Evolutionary conservation across 2,888 invertebrate species (phyloP), one percentile per base, ranked within the genome.

Genomic region (Drosophila mettleri): DNA sequence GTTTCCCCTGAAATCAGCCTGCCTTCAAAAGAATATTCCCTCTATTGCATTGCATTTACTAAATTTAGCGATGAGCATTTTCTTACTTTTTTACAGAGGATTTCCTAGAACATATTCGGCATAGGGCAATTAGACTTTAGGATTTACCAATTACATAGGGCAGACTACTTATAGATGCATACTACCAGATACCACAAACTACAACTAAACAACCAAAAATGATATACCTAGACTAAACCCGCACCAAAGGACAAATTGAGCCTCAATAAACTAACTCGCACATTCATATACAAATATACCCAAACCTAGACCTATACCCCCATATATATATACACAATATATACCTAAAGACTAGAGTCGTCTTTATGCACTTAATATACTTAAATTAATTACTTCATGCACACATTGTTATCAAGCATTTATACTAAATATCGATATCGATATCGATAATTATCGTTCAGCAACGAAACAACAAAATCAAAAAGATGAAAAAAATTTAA

Each of bases 231-330:
- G 38, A 46, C 59, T 33, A 7, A 51, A 52, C 43, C 78, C 60
- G 87, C 87, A 86, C 87, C 87, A 74, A 86, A 67, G 87, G 72
- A 78, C 80, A 80, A 62, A 66, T 54, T 33, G 72, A 66, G 72
- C 76, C 83, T 82, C 14, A 33, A 61, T 69, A 72, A 71, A 66
- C 80, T 78, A 74, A 38, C 54, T 67, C 54, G 69, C 41, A 41
- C 27, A 46, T 38, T 36, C 29, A 59, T 8, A 45, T 27, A 51
- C 33, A 60, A 9, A 34, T 22, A 60, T 18, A 41, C 10, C 3
- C 34, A 38, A 24, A 24, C 3, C 20, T 27, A 63, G 6, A 41
- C 14, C 45, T 46, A 53, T 14, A 36, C n/a, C n/a, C n/a, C n/a
- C 34, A 49, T 51, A 59, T 9, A 31, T 36, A 24, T 12, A 49